Evolutionary conservation across 2,888 invertebrate genomes (phyloP), one percentile per base, ranked within the genome.

Genomic region (Aleiodes alternator): DNA sequence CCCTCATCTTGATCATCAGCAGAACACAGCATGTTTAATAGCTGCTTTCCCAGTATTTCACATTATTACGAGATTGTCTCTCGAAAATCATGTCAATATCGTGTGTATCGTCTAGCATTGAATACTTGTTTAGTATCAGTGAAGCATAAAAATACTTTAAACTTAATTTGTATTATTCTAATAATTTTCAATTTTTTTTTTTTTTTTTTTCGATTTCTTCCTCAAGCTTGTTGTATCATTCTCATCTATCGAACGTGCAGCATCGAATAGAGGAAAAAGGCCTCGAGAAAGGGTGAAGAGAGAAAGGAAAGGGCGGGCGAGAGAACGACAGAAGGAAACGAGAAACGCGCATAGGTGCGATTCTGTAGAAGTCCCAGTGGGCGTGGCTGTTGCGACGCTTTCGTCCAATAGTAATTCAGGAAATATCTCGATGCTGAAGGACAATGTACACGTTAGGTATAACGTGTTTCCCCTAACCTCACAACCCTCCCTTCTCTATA

Each of bases 391-490:
- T 80, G 81, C 81, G 87, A 85, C 85, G 87, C 84, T 87, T 86
- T 84, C 86, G 84, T 80, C 89, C 89, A 90, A 89, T 89, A 82
- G 85, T 85, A 83, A 85, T 85, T 81, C 83, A 83, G 84, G 82
- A 85, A 64, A 86, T 85, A 84, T 84, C 82, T 84, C 82, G 83
- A 77, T 84, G 83, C 84, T 84, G 86, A 87, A 88, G 88, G 87
- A 87, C 87, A 87, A 88, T 88, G 83, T 85, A 80, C 83, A 80
- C 82, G 84, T 83, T 81, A 82, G 75, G 53, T 72, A 61, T 50
- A 71, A 50, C 29, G 56, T 75, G 56, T 31, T 70, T 34, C 53
- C 48, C 50, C 71, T 71, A 70, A 57, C 57, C 38, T 16, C 51
- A 31, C 23, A 38, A 70, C 64, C 38, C 48, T 14, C 48, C n/a